These are phyloP conservation scores for Camelus bactrianus DNA, from an alignment of 2,113 vertebrate species.

Conservation along the genomic window DNA sequence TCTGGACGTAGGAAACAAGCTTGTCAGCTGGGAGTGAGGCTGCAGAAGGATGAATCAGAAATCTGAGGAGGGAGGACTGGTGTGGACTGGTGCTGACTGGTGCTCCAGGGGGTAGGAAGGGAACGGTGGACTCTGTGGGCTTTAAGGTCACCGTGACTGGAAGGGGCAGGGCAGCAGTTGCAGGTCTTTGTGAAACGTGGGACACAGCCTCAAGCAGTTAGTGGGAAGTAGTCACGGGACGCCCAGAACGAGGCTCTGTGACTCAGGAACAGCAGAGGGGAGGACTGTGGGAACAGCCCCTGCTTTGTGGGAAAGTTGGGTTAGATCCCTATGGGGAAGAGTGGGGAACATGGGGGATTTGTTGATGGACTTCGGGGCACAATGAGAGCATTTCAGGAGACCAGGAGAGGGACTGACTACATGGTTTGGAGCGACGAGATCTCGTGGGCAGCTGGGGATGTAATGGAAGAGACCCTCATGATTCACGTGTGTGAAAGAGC, in stretches of 20 bases:
- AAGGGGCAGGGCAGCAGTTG: not conserved
- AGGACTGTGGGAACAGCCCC: not conserved
- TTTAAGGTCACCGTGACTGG: not conserved
- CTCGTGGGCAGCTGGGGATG: not conserved
- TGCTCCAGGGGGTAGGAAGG: not conserved
- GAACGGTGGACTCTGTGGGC: not conserved
- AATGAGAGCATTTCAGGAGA: not conserved
- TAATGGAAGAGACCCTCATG: not conserved
- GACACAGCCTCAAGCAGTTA: not conserved
- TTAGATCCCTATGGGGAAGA: not conserved
- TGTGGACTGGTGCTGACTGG: too few species aligned
- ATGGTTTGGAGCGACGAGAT: not conserved
- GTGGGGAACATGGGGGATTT: not conserved
- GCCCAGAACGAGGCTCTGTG: not conserved
- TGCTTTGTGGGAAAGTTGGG: not conserved
- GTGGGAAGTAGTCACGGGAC: not conserved
- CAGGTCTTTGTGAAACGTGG: not conserved
- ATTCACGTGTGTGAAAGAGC: not conserved
- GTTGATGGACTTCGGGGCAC: not conserved
- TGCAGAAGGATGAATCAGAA: not conserved
- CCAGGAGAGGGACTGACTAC: not conserved
- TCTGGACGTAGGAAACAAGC: slow-evolving; percentile 34
- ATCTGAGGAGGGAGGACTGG: not conserved
- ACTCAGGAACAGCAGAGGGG: not conserved
- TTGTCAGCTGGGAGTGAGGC: not conserved